Base-by-base conservation (phyloP, 30 jellyfish, hydroid and myxozoan genomes). In the Hydra vulgaris region DNA sequence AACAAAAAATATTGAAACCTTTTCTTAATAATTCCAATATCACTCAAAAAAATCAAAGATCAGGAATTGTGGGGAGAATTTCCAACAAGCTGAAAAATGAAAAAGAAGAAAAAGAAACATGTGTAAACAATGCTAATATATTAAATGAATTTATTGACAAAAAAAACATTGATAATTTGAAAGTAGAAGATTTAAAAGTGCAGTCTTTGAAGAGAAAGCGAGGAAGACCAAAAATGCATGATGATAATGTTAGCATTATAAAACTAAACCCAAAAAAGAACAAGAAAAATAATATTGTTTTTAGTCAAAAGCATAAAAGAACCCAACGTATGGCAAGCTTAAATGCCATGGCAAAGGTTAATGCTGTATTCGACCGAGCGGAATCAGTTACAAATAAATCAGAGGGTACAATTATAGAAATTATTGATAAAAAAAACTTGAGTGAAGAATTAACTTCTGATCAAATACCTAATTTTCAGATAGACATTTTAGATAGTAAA, bases 261-360 rank as follows among this genome's bases (percentile, higher is more conserved):
- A 40, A 40, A 3, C 61, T 3, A 40, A 40, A 40, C 61, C 5
- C 5, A 3, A 12, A 40, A 12, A 40, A 40, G 61, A 40, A 40
- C 5, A 3, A 40, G 5, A 40, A 40, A 40, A 40, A 40, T 40
- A 40, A 40, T 3, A 3, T 3, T 40, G 12, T 12, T 40, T 40
- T 12, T 40, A 40, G 12, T 40, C 8, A 3, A 40, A 40, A 40
- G 12, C 61, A 5, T 3, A 79, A 83, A 66, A 72, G 98, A 67
- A 82, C 79, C 17, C 98, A 96, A 61, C 77, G 98, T 21, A 92
- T 92, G 96, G 98, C 98, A 3, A 84, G 98, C 79, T 79, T 92
- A 74, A 92, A 92, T 66, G 98, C 98, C 20, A 71, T 92, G 21
- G 98, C 98, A 18, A 92, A 92, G 80, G 98, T 92, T 16, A 92